Evolutionary conservation across 2,888 invertebrate species (phyloP), one percentile per base, ranked within the genome.

Genomic region (Polydrusus tereticollis): DNA sequence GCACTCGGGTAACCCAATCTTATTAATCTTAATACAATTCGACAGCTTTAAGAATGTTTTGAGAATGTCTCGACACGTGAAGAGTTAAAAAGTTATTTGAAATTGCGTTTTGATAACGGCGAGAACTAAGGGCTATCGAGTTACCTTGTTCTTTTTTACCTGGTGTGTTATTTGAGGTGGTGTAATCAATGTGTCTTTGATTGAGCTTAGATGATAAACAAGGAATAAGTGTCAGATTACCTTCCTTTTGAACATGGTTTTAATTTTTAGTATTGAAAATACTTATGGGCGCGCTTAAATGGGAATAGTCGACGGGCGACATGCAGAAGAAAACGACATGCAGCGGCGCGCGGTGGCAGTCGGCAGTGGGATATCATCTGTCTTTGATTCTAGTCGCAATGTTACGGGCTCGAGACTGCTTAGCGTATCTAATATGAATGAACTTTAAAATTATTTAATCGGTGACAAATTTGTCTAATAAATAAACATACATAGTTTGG

Each of bases 31-130:
- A 71, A 71, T 63, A 12, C 5, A 50, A 71, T 66, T 55, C 60
- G 71, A 71, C 71, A 71, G 60, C 60, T 65, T 66, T 66, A 66
- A 71, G 66, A 50, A 23, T 57, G 64, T 50, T 60, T 55, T 67
- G 16, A 52, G 59, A 47, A 45, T 58, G 47, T 64, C 64, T 70
- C 55, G 64, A 50, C 65, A 57, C 64, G 50, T 50, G 70, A 65
- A 57, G 41, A 64, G 64, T 36, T 65, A 55, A 69, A 50, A 55
- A 70, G 69, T 63, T 70, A 29, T 59, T 50, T 38, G 50, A 59
- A 70, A 58, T 59, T 65, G 64, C 58, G 43, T 57, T 47, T 43
- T 26, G 57, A 65, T 65, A 65, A 65, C 64, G n/a, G 36, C 18
- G 21, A 45, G 26, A 14, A 16, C 14, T 16, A 14, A 45, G 38